These are phyloP conservation scores for Aplysia californica DNA, from an alignment of 1,140 invertebrate genomes.

Conservation along the genomic window DNA sequence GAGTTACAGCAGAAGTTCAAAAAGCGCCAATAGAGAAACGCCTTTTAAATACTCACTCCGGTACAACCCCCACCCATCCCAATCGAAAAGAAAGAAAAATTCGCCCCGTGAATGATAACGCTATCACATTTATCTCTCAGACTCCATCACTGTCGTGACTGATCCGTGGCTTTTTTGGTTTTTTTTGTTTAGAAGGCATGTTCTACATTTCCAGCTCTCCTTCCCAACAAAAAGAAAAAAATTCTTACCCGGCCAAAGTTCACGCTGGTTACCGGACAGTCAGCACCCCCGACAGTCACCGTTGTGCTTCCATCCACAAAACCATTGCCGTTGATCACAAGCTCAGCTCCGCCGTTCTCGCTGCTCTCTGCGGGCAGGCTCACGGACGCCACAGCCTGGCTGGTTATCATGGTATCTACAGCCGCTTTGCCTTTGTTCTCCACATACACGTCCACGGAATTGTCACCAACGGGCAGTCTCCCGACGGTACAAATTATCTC, in stretches of 20 bases:
- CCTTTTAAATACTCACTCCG: too few relatives aligned
- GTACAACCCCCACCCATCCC: too few relatives aligned
- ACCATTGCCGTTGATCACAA: conserved; percentile 41
- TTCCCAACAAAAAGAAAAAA: too few relatives aligned
- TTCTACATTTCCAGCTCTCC: too few relatives aligned
- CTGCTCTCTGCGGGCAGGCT: conserved; percentile 39
- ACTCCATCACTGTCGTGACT: too few relatives aligned
- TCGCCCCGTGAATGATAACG: too few relatives aligned
- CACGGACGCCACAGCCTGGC: conserved; percentile 2
- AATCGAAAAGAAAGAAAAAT: too few relatives aligned
- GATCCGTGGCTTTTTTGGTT: too few relatives aligned
- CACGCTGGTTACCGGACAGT: conserved; percentile 11
- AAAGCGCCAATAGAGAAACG: too few relatives aligned
- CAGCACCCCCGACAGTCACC: conserved; percentile 37
- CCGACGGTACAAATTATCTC: conserved; percentile 33
- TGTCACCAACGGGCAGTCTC: conserved; percentile 28
- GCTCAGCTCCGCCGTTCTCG: conserved; percentile 29
- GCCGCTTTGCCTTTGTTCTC: conserved; percentile 15
- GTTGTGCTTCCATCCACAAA: conserved; percentile 31
- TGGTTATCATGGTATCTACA: conserved; percentile 1
- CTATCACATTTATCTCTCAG: too few relatives aligned
- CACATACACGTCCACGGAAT: conserved; percentile 15
- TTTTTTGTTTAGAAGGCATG: too few relatives aligned
- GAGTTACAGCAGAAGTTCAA: too few relatives aligned
- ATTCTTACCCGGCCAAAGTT: not conserved